Evolutionary conservation across 1,140 invertebrate genomes (phyloP).

Genomic region (Megathymus violae): DNA sequence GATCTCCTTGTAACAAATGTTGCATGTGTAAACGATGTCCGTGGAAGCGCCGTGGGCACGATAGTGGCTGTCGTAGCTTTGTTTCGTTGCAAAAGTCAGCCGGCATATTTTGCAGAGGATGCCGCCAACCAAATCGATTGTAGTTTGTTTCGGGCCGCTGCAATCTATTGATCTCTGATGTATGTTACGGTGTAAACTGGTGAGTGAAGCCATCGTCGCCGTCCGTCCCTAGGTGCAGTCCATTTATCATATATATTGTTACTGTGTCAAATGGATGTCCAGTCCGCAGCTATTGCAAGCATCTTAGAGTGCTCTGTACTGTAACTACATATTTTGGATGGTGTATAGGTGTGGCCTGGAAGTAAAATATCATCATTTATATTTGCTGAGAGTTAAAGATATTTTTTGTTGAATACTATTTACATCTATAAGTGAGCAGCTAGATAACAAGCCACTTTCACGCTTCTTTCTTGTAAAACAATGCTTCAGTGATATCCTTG

Average conservation of each 20-base stretch:
- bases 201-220: slow-evolving; percentile 60
- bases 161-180: slow-evolving; percentile 32
- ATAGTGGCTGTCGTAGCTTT: slow-evolving; percentile 71
- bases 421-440: too few species aligned
- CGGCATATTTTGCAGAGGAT: slow-evolving; percentile 70
- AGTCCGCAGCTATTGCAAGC: slow-evolving; percentile 57
- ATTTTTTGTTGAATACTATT: too few species aligned
- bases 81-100: slow-evolving; percentile 63
- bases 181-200: slow-evolving; percentile 36
- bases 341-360: slow-evolving; percentile 55
- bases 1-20: slow-evolving; percentile 65
- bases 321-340: slow-evolving; percentile 68
- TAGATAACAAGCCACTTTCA: too few species aligned
- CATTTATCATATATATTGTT: slow-evolving; percentile 61
- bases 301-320: slow-evolving; percentile 51
- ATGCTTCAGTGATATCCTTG: too few species aligned
- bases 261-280: slow-evolving; percentile 63
- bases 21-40: slow-evolving; percentile 68
- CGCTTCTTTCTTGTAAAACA: too few species aligned
- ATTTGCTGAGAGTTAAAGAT: too few species aligned
- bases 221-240: slow-evolving; percentile 61
- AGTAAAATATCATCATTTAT: slow-evolving; percentile 15
- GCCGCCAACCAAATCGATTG: slow-evolving; percentile 73
- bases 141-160: slow-evolving; percentile 55
- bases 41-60: slow-evolving; percentile 49